Base-by-base conservation (phyloP, 2,797 vertebrate genomes). In the Eidolon dupreanum region DNA sequence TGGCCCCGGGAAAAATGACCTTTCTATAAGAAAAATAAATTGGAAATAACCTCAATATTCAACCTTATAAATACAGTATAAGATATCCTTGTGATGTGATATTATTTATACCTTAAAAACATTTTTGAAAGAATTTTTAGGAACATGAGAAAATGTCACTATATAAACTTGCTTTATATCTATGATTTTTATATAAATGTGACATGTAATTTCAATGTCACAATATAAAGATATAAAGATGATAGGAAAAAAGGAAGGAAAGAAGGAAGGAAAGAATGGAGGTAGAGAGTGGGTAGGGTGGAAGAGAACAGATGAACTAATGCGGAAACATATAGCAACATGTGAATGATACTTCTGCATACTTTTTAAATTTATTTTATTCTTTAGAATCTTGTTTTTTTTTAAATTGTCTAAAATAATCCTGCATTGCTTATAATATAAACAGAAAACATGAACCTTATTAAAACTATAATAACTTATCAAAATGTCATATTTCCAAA, bases 21-120 rank as follows among this genome's bases (percentile, higher is more conserved):
- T 97, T 95, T 94, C 75, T 19, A 10, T 77, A 71, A 90, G 95
- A 90, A 95, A 96, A 95, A 84, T 92, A 97, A 97, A 96, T 95
- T 96, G 82, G 43, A 96, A 97, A 94, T 86, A 94, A 96, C 88
- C 81, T 95, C 93, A 88, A 31, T 70, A 90, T 71, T 92, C 88
- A 94, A 85, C 55, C 77, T 91, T 89, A 93, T 93, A 97, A 97
- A 96, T 95, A 90, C 26, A 36, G 90, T 73, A 78, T 82, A 43
- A 33, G 38, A 61, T 93, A 75, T 8, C 31, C 63, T 46, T 90
- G 74, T 77, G 66, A 81, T 36, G 59, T 68, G 82, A 77, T 66
- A 66, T 70, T 73, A 95, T 90, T 90, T 63, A 70, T 63, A 41
- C 38, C 51, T 84, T 79, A 78, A 88, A 82, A 95, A 78, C 43